A percentile compares a stretch with the other conserved stretches of the same genome.
Conservation (phyloP, 1,140 invertebrate species). For the Drosophila azteca region DNA sequence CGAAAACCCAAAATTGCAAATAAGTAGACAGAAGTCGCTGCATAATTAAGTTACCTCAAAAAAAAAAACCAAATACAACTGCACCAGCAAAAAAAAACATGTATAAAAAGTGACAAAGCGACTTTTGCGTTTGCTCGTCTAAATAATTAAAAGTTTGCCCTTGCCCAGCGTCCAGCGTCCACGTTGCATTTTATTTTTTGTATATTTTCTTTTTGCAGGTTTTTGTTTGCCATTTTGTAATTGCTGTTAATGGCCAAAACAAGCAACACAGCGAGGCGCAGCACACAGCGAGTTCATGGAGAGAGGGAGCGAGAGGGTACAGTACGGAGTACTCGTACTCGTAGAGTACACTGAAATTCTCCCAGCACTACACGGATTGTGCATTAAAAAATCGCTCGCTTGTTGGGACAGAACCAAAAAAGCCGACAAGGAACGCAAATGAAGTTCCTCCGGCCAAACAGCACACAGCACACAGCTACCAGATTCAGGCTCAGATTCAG, state of each 20-base stretch:
- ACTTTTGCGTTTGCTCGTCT: slow-evolving; percentile 58
- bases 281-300: slow-evolving; percentile 23
- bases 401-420: slow-evolving; percentile 6
- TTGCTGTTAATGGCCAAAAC: slow-evolving; percentile 72
- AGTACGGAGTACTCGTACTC: neutral
- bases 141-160: slow-evolving; percentile 75
- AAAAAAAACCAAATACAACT: slow-evolving; percentile 38
- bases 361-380: slow-evolving; percentile 61
- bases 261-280: slow-evolving; percentile 47
- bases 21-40: slow-evolving; percentile 7
- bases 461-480: no score
- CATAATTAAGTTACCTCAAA: slow-evolving; percentile 58
- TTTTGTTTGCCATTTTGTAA: slow-evolving; percentile 72
- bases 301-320: slow-evolving; percentile 15
- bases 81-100: slow-evolving; percentile 33
- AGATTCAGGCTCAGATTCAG: slow-evolving; percentile 17
- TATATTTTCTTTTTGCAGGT: no score
- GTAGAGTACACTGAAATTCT: slow-evolving; percentile 9
- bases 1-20: slow-evolving; percentile 22
- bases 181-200: slow-evolving; percentile 38
- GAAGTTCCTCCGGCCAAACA: slow-evolving; percentile 11
- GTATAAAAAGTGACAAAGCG: slow-evolving; percentile 31
- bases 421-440: neutral
- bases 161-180: slow-evolving; percentile 43
- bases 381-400: slow-evolving; percentile 63